Base-by-base conservation (phyloP, 2,888 invertebrate species). In the Andrena dorsata region DNA sequence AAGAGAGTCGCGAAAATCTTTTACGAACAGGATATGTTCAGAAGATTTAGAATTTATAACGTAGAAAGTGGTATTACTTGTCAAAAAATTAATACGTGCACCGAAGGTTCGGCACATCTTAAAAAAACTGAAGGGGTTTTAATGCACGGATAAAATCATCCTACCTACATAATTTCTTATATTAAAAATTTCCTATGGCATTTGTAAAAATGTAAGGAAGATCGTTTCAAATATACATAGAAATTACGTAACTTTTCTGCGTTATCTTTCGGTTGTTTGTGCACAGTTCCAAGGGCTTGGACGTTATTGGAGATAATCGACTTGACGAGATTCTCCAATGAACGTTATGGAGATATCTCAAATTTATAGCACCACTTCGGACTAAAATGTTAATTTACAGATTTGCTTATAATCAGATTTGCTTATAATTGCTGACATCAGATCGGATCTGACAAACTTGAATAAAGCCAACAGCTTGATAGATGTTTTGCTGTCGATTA, bases 111-210 rank as follows among this genome's bases (percentile, higher is more conserved):
- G 26, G 53, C 30, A 63, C 61, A 35, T 4, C 32, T 32, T 32
- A 60, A n/a, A 49, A 16, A 70, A 41, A 16, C 0, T 16, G 35
- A 28, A 47, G 23, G 32, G 10, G 65, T 71, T 30, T 41, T 28
- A 26, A n/a, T 49, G 56, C 6, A 23, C 2, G 5, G 47, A 23
- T 61, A n/a, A 77, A 47, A 76, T 26, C 13, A 20, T 30, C 80
- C 80, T 79, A 30, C 53, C 66, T 80, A 66, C 28, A 1, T 4
- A 61, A 49, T 23, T 51, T 49, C 16, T 28, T 28, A 5, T 20
- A 20, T 70, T 47, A 60, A 49, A 41, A 53, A 28, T 35, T 32
- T 49, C 10, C 66, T 56, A 16, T 20, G n/a, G 2, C 5, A 20
- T 69, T 20, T n/a, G 26, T 49, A 16, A 7, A 7, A 63, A 2